phyloP scores from a whole-genome alignment of 2,888 invertebrate genomes.

The Magallana nippona region DNA sequence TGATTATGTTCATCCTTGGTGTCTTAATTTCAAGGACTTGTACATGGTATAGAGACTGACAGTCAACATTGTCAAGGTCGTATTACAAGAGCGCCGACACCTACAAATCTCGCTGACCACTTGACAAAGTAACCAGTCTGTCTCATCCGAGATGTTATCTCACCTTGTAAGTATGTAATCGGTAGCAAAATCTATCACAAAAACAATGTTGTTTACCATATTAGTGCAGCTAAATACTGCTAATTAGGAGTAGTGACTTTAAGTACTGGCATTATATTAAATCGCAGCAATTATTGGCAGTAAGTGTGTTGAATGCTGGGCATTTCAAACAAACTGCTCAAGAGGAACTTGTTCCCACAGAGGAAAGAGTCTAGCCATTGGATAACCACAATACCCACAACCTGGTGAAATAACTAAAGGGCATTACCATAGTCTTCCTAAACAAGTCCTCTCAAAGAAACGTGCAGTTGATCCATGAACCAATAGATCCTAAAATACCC shows the following conservation, averaged over 20 bases:
- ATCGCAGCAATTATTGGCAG: constrained; percentile 1
- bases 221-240: background rate
- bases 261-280: constrained; percentile 33
- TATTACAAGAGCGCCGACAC: constrained; percentile 8
- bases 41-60: constrained; percentile 3
- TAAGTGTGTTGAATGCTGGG: constrained; percentile 23
- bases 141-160: constrained; percentile 15
- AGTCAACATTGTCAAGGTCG: constrained; percentile 9
- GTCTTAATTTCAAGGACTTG: constrained; percentile 26
- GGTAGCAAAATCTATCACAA: constrained; percentile 2
- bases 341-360: constrained; percentile 11
- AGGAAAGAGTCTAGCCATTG: constrained; percentile 26
- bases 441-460: background rate
- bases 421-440: constrained; percentile 17
- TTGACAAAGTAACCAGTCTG: constrained; percentile 18
- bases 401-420: background rate
- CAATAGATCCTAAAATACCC: too few species aligned
- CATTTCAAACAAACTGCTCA: background rate
- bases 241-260: constrained; percentile 16
- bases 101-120: background rate
- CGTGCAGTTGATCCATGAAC: background rate
- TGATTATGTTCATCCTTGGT: background rate
- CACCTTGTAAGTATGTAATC: background rate
- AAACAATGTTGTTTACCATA: constrained; percentile 35
- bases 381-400: constrained; percentile 19